These are phyloP conservation scores for Steromphala cineraria DNA, from an alignment of 2,888 invertebrate genomes.

Conservation along the genomic window DNA sequence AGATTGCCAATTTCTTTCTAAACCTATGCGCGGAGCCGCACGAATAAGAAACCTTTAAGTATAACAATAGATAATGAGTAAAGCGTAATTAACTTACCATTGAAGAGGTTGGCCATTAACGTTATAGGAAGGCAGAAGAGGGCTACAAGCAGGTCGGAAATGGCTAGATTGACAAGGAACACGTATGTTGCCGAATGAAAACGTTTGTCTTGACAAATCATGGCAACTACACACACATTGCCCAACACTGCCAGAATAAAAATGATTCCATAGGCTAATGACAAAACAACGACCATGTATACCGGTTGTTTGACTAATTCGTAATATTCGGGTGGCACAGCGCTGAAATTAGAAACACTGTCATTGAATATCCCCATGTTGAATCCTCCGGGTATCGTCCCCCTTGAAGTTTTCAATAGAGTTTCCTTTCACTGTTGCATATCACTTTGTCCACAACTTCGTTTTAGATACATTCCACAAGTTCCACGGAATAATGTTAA, in stretches of 20 bases:
- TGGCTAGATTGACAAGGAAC: conserved; percentile 42
- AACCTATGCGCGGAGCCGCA: not conserved
- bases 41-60: not conserved
- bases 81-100: conserved; percentile 27
- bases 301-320: conserved; percentile 28
- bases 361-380: not conserved
- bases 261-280: conserved; percentile 36
- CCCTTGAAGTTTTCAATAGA: too few species aligned
- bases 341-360: not conserved
- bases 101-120: conserved; percentile 36
- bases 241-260: conserved; percentile 39
- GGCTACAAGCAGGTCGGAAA: conserved; percentile 40
- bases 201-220: conserved; percentile 39
- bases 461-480: too few species aligned
- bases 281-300: conserved; percentile 36
- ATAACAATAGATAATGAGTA: not conserved
- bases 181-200: conserved; percentile 44
- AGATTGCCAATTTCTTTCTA: too few species aligned
- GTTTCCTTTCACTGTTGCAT: too few species aligned
- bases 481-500: too few species aligned
- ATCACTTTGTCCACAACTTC: too few species aligned
- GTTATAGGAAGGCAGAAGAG: conserved; percentile 40
- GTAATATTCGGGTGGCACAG: not conserved
- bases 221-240: conserved; percentile 37
- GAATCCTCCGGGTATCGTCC: not conserved